Conservation (phyloP, 2,888 invertebrate genomes). For the Tetragonisca angustula region DNA sequence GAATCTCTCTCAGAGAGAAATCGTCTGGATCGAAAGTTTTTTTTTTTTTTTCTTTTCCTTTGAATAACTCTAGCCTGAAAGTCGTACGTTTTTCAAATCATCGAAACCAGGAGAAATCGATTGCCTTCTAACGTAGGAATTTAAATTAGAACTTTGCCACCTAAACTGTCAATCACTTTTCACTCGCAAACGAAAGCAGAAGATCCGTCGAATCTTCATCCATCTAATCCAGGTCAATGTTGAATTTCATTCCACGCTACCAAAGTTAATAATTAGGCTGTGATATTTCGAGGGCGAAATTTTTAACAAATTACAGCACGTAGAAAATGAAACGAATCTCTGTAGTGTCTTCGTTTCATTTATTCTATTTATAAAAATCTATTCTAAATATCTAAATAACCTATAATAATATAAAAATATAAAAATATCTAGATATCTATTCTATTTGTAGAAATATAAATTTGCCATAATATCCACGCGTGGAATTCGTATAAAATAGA, state of each 20-base stretch:
- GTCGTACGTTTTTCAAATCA: neutral
- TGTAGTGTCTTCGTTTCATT: no score
- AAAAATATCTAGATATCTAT: no score
- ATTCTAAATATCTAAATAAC: no score
- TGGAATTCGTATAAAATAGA: no score
- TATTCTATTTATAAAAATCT: no score
- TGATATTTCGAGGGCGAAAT: no score
- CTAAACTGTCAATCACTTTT: neutral
- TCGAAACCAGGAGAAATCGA: slow-evolving; percentile 6
- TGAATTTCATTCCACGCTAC: neutral
- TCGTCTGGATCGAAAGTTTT: neutral
- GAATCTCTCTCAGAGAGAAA: neutral
- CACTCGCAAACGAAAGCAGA: neutral
- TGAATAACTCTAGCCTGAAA: neutral
- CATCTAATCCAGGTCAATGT: neutral
- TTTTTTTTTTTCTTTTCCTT: neutral
- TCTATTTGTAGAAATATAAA: no score
- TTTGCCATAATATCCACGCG: no score
- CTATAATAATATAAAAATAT: no score
- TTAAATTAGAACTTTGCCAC: neutral
- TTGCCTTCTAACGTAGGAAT: neutral
- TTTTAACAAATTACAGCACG: no score
- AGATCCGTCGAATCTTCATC: neutral
- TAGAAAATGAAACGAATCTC: no score
- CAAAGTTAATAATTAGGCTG: no score